Percentiles rank a stretch among this genome's conserved stretches.
phyloP scores from a whole-genome alignment of 2,113 vertebrate species.

The Dolichallabes microphthalmus region DNA sequence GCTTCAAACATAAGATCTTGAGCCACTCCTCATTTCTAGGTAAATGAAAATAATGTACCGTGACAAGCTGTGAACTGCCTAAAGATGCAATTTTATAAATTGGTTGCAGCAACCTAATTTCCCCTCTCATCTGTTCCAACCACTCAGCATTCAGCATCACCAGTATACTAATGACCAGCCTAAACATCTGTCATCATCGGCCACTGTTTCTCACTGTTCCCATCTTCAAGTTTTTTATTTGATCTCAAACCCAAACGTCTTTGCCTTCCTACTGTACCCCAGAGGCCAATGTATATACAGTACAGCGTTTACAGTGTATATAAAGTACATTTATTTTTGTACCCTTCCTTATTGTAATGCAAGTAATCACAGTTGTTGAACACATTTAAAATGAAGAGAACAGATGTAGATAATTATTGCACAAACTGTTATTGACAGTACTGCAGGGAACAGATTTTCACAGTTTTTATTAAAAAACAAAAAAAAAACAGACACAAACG shows the following conservation, averaged over 20 bases:
- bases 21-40: too few relatives aligned
- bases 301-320: not conserved
- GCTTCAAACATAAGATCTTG: not conserved
- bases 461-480: not conserved
- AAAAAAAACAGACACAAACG: not conserved
- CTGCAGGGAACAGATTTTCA: conserved; percentile 8
- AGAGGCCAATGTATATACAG: not conserved
- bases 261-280: not conserved
- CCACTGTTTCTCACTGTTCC: too few relatives aligned
- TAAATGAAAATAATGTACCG: too few relatives aligned
- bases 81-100: too few relatives aligned
- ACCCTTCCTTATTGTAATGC: not conserved
- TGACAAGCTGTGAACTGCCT: too few relatives aligned
- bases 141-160: too few relatives aligned
- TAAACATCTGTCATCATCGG: too few relatives aligned
- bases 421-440: not conserved
- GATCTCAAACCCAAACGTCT: not conserved
- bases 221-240: too few relatives aligned
- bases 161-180: too few relatives aligned
- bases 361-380: not conserved
- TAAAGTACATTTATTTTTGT: conserved; percentile 2
- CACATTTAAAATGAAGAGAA: not conserved
- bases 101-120: too few relatives aligned
- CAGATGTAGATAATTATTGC: not conserved
- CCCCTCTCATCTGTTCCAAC: too few relatives aligned